phyloP scores from a whole-genome alignment of 2,113 vertebrate species.

The Pterocles orientalis region DNA sequence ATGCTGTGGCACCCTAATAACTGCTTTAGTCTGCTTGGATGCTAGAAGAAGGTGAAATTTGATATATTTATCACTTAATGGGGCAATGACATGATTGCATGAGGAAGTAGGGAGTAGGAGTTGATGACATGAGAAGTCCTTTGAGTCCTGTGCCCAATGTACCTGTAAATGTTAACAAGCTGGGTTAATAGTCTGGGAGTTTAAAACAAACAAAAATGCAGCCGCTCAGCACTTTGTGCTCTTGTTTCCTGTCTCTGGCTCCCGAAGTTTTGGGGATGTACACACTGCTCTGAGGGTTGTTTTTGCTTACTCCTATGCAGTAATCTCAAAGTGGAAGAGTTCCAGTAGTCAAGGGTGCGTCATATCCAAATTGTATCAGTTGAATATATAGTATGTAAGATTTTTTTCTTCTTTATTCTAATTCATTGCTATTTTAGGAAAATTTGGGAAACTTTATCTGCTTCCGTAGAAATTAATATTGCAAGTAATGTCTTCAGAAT shows the following conservation, averaged over 20 bases:
- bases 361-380: background rate
- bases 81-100: background rate
- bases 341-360: background rate
- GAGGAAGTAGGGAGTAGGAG: background rate
- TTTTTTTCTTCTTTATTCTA: background rate
- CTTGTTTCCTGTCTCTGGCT: background rate
- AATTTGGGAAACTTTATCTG: background rate
- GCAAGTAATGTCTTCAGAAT: accelerated
- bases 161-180: background rate
- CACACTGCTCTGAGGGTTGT: background rate
- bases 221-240: background rate
- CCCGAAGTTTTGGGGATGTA: background rate
- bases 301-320: background rate
- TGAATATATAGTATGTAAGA: background rate
- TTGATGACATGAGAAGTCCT: background rate
- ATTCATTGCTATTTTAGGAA: background rate
- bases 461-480: background rate
- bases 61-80: background rate
- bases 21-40: background rate
- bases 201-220: background rate
- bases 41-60: background rate
- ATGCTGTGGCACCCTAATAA: background rate
- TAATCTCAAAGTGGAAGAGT: background rate
- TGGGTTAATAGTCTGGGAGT: background rate
- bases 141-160: accelerated